A percentile compares a stretch with the other conserved stretches of the same genome.
phyloP scores from a whole-genome alignment of 2,888 invertebrate species.

The Oxyscelio sp. region DNA sequence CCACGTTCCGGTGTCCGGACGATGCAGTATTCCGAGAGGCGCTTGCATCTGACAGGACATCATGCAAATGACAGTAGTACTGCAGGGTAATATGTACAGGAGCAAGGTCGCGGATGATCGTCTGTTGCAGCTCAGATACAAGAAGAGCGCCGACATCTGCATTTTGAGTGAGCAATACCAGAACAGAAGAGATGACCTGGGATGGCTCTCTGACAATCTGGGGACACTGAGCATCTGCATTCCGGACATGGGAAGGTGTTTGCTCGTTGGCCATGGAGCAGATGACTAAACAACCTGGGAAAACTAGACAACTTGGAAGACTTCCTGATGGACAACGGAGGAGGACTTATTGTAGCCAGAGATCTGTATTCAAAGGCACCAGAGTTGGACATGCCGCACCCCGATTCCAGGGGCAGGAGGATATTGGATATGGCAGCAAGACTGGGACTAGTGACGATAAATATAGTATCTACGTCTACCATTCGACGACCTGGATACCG shows the following conservation, averaged over 20 bases:
- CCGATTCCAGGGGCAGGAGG: constrained; percentile 33
- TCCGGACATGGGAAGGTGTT: background rate
- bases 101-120: too few relatives aligned
- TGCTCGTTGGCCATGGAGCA: background rate
- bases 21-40: too few relatives aligned
- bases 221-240: background rate
- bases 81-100: background rate
- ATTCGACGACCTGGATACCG: background rate
- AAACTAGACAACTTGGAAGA: too few relatives aligned
- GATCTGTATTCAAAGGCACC: too few relatives aligned
- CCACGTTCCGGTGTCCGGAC: too few relatives aligned
- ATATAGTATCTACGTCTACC: background rate
- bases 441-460: constrained; percentile 30
- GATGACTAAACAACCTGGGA: too few relatives aligned
- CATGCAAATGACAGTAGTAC: too few relatives aligned
- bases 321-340: too few relatives aligned
- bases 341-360: too few relatives aligned
- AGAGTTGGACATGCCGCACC: too few relatives aligned
- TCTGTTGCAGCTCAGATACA: background rate
- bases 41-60: too few relatives aligned
- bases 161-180: background rate
- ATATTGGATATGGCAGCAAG: constrained; percentile 58
- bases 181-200: background rate
- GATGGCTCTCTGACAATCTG: background rate
- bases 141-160: background rate